Conservation (phyloP, 2,888 invertebrate genomes). For the Lagria hirta region DNA sequence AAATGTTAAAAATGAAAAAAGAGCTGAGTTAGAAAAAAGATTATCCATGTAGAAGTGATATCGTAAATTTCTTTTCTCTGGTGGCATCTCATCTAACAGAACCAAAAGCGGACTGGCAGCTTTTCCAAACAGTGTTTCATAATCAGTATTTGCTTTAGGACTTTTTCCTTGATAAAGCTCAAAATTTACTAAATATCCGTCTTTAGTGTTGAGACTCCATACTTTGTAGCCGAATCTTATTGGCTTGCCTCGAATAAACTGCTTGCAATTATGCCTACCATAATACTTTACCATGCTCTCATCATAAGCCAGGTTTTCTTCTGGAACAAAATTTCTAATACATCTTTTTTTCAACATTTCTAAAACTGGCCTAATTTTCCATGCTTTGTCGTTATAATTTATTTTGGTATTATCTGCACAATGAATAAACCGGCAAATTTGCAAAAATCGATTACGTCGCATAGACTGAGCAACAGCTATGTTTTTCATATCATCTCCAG, state of each 20-base stretch:
- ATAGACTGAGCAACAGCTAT: constrained; percentile 27
- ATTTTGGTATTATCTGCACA: constrained; percentile 33
- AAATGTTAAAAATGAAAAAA: no score
- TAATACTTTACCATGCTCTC: constrained; percentile 35
- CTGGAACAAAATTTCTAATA: constrained; percentile 13
- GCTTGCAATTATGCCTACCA: constrained; percentile 33
- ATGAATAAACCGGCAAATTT: constrained; percentile 35
- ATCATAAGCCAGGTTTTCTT: constrained; percentile 23
- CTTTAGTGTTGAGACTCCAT: constrained; percentile 30
- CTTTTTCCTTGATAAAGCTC: constrained; percentile 29
- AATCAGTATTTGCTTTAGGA: constrained; percentile 23
- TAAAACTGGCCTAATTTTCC: constrained; percentile 34
- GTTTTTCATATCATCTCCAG: constrained; percentile 28
- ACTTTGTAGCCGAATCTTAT: constrained; percentile 37
- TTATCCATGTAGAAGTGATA: no score
- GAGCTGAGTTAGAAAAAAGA: no score
- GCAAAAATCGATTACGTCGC: constrained; percentile 31
- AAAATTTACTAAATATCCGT: constrained; percentile 29
- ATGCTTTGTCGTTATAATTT: constrained; percentile 34
- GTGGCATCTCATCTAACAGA: no score
- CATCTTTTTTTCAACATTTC: constrained; percentile 31
- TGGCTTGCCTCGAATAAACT: constrained; percentile 37
- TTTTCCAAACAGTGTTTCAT: constrained; percentile 24
- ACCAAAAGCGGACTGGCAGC: constrained; percentile 26
- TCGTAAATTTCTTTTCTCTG: no score